phyloP scores from a whole-genome alignment of 2,113 vertebrate species.

The Misgurnus anguillicaudatus region DNA sequence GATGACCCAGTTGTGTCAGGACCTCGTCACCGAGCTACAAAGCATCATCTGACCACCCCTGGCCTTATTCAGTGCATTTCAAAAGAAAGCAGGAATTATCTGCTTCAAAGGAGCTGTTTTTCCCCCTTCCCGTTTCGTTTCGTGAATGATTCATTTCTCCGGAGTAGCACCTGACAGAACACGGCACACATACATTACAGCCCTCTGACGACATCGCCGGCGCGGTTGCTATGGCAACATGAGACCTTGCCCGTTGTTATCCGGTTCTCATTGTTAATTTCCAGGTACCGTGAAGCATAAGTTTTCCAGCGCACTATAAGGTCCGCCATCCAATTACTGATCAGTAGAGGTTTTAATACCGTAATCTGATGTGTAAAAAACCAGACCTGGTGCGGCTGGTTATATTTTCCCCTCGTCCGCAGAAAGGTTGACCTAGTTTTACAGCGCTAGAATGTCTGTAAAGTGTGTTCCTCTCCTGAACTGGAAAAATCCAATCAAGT shows the following conservation, averaged over 20 bases:
- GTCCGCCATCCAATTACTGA: background rate
- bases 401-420: background rate
- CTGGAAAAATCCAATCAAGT: constrained; percentile 37
- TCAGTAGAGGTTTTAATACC: background rate
- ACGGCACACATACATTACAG: constrained; percentile 34
- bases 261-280: constrained; percentile 37
- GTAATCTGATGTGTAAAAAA: background rate
- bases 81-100: constrained; percentile 33
- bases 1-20: constrained; percentile 53
- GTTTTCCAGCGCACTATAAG: background rate
- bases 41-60: constrained; percentile 44
- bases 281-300: background rate
- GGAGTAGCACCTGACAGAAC: constrained; percentile 40
- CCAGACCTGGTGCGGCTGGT: background rate
- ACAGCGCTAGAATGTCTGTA: constrained; percentile 25
- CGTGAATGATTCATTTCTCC: constrained; percentile 41
- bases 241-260: constrained; percentile 49
- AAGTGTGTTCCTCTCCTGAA: constrained; percentile 37
- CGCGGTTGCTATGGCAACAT: constrained; percentile 65
- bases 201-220: constrained; percentile 34
- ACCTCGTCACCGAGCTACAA: constrained; percentile 10
- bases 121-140: constrained; percentile 18
- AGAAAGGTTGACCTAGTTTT: constrained; percentile 42
- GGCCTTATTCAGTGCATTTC: constrained; percentile 41
- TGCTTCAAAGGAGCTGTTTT: constrained; percentile 21